phyloP scores from a whole-genome alignment of 2,888 invertebrate genomes.

The Acanthosepion lycidas region DNA sequence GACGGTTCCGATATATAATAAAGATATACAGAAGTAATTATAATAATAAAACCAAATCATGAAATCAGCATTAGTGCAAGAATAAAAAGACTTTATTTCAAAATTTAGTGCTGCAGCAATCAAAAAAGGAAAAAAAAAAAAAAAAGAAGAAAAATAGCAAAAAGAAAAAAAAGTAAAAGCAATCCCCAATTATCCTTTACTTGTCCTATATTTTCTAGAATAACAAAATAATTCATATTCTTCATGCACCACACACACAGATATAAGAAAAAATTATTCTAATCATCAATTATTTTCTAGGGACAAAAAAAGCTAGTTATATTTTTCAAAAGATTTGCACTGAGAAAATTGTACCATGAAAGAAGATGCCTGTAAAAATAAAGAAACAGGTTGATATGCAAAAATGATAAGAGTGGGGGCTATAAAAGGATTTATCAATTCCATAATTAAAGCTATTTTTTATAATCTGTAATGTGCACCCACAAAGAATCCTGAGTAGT shows the following conservation, averaged over 20 bases:
- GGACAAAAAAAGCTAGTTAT: neutral
- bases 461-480: neutral
- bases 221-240: neutral
- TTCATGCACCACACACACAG: neutral
- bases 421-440: neutral
- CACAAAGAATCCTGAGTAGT: neutral
- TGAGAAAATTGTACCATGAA: no score
- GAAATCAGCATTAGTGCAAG: neutral
- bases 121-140: neutral
- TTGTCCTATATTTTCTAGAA: neutral
- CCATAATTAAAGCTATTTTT: neutral
- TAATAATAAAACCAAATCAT: slow-evolving; percentile 8
- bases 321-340: neutral
- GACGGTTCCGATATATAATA: neutral
- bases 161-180: no score
- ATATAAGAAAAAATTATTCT: neutral
- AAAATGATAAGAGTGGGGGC: neutral
- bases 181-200: neutral
- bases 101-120: neutral
- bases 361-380: neutral
- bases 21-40: neutral
- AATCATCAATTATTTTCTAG: neutral
- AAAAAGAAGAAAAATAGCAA: no score
- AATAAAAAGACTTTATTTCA: neutral
- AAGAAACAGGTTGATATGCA: neutral